phyloP scores from a whole-genome alignment of 2,797 vertebrate genomes.

The Eutrigla gurnardus region DNA sequence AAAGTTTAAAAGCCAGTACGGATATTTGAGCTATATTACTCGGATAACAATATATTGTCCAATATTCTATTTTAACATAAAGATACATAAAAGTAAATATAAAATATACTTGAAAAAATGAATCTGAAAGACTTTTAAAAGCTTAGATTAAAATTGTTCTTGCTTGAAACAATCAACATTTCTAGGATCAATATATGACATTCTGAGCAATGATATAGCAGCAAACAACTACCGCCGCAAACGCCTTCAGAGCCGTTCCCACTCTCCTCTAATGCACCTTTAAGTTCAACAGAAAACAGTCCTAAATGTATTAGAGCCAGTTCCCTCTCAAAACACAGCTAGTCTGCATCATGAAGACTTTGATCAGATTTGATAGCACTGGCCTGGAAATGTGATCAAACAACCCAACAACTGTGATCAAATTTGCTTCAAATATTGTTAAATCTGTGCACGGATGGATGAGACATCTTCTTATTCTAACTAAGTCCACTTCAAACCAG shows the following conservation, averaged over 20 bases:
- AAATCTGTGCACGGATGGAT: slow-evolving; percentile 3
- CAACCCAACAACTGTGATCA: slow-evolving; percentile 24
- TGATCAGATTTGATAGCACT: slow-evolving; percentile 14
- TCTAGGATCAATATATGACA: too few relatives aligned
- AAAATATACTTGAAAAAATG: not conserved
- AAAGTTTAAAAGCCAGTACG: not conserved
- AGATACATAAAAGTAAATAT: not conserved
- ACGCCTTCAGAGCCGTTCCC: too few relatives aligned
- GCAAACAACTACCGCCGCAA: too few relatives aligned
- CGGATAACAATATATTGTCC: not conserved
- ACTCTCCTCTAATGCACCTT: not conserved
- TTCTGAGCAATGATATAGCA: too few relatives aligned
- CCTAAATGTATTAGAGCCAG: not conserved
- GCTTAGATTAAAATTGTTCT: not conserved
- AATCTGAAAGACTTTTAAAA: not conserved
- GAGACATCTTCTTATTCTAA: slow-evolving; percentile 1
- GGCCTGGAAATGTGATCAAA: slow-evolving; percentile 14
- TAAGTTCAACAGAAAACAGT: not conserved
- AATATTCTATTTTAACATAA: not conserved
- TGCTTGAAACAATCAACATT: too few relatives aligned
- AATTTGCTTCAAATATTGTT: slow-evolving; percentile 26
- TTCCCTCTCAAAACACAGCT: not conserved
- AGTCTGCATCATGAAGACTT: not conserved
- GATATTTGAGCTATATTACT: not conserved
- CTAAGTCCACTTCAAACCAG: not conserved